Evolutionary conservation across 2,113 vertebrate genomes (phyloP), one percentile per base, ranked within the genome.

Genomic region (Pantherophis guttatus): DNA sequence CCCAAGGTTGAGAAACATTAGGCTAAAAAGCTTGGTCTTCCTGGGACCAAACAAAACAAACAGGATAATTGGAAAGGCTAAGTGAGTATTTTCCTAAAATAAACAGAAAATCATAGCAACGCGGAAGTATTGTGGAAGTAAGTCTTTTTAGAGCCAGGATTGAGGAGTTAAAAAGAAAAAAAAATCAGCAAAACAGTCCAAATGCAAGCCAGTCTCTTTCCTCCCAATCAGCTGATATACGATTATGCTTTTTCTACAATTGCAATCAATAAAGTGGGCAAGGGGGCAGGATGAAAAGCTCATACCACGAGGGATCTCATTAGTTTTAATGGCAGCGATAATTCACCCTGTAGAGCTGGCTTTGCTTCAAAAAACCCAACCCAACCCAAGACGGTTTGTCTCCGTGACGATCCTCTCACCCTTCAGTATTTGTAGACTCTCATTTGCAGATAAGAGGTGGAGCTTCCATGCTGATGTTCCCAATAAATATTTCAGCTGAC

Each of bases 281-380:
- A 93, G 4, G 54, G 3, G 15, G 70, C 11, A 11, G 88, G 87
- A 93, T 93, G 92, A 85, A 93, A 85, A 85, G 54, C 70, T 50
- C 39, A 55, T 58, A 85, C 92, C 92, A 89, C 92, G 90, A 81
- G 92, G 88, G 92, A 93, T 58, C 92, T 93, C 88, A 93, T 93
- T 93, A 93, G 92, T 93, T 93, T 93, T 90, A 89, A 93, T 93
- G 92, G 88, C 92, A 58, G 55, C 50, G 52, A 90, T 93, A 93
- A 93, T 48, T 93, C 88, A 93, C 39, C 5, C 65, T 59, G 88
- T 54, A 93, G 88, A 93, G 26, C 92, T 90, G 54, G 39, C 65
- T 90, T 70, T 59, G n/a, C 58, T 57, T 85, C 23, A 24, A 81
- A 55, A 81, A n/a, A 44, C 4, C 8, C 13, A 85, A 17, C 2